Evolutionary conservation across 2,113 vertebrate genomes (phyloP).

Genomic region (Psophia crepitans): DNA sequence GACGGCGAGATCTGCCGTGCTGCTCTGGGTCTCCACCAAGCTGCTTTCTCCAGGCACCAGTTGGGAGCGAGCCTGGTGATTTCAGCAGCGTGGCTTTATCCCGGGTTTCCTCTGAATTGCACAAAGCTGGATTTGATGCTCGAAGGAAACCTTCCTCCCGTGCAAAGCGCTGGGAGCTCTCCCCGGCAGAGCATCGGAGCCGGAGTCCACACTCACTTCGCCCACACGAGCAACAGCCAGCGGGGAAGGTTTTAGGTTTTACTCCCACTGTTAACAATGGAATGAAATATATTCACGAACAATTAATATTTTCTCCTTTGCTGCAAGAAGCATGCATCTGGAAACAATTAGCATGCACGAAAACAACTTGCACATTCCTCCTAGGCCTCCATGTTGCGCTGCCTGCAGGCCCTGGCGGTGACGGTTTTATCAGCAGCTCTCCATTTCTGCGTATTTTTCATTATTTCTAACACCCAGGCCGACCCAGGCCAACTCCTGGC

Average conservation of each 20-base stretch:
- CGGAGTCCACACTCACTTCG: accelerated
- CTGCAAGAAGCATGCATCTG: background rate
- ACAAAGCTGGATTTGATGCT: background rate
- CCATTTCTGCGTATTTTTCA: accelerated
- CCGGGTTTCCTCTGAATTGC: accelerated
- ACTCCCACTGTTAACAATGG: background rate
- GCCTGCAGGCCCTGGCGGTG: background rate
- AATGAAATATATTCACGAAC: background rate
- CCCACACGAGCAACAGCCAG: background rate
- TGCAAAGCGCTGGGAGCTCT: background rate
- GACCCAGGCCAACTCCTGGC: background rate
- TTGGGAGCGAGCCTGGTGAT: background rate
- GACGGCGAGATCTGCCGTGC: background rate
- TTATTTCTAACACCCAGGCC: accelerated
- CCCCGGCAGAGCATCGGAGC: accelerated
- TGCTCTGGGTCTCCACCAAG: background rate
- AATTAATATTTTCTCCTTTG: accelerated
- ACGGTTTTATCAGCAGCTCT: no score
- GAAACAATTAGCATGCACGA: background rate
- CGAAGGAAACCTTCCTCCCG: background rate
- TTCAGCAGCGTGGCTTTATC: accelerated
- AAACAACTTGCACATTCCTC: background rate
- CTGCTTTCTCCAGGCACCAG: background rate
- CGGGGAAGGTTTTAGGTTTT: background rate
- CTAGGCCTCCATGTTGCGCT: background rate